Evolutionary conservation across 1,140 invertebrate species (phyloP).

Genomic region (Whitmania pigra): DNA sequence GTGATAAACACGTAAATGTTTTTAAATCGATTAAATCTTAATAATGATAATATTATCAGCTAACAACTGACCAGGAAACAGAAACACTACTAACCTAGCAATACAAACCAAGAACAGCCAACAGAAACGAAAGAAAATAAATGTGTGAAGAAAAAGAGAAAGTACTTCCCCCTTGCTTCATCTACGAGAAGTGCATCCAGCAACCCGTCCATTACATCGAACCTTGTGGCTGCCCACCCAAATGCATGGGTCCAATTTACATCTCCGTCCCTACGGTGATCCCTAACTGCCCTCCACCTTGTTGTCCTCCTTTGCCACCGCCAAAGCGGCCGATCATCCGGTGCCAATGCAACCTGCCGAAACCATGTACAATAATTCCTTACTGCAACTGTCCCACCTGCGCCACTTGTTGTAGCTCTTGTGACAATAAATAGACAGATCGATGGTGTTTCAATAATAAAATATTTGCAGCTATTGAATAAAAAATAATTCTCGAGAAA

Average conservation of each 20-base stretch:
- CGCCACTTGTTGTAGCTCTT: neutral
- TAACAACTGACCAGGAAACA: neutral
- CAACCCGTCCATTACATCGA: neutral
- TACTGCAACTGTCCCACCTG: neutral
- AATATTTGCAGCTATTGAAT: neutral
- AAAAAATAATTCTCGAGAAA: neutral
- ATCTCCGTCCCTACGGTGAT: constrained; percentile 1
- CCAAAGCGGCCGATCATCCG: neutral
- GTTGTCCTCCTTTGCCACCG: neutral
- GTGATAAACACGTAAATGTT: too few species aligned
- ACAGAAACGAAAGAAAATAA: neutral
- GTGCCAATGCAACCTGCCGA: constrained; percentile 1
- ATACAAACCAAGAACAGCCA: neutral
- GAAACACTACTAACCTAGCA: neutral
- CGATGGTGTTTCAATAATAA: neutral
- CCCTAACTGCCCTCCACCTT: constrained; percentile 3
- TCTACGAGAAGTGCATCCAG: neutral
- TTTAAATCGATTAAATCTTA: neutral
- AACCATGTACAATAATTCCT: neutral
- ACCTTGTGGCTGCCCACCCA: neutral
- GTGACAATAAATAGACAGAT: neutral
- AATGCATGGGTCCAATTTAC: neutral
- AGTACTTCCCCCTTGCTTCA: neutral
- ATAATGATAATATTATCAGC: too few species aligned
- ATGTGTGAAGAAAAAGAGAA: neutral